These are phyloP conservation scores for Emydoidea blandingii DNA, from an alignment of 2,797 vertebrate genomes.

Conservation along the genomic window DNA sequence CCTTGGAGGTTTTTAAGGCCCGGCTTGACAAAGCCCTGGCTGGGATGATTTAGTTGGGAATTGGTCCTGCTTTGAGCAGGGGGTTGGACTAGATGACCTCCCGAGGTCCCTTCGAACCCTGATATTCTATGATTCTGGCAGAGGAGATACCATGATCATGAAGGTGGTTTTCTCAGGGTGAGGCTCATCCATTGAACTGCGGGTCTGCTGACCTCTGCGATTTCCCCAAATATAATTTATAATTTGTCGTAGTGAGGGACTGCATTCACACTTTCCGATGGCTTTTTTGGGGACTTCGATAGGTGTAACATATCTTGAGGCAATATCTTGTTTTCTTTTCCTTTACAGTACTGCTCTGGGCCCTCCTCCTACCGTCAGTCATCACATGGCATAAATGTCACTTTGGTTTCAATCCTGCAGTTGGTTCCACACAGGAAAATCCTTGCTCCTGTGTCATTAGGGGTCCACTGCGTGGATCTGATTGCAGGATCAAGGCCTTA, in stretches of 20 bases:
- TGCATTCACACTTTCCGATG: neutral
- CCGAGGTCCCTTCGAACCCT: too few relatives aligned
- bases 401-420: neutral
- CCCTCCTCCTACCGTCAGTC: neutral
- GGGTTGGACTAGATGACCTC: too few relatives aligned
- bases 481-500: neutral
- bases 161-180: neutral
- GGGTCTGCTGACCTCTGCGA: neutral
- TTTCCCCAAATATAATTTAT: neutral
- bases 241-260: neutral
- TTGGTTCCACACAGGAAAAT: neutral
- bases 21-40: too few relatives aligned
- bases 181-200: neutral
- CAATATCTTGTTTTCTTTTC: neutral
- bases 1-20: too few relatives aligned
- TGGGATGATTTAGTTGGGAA: too few relatives aligned
- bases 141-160: neutral
- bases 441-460: rapidly evolving
- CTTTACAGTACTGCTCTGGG: neutral
- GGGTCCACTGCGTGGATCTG: neutral
- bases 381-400: neutral
- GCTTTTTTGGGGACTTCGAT: too few relatives aligned
- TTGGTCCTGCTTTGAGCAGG: too few relatives aligned
- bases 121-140: too few relatives aligned
- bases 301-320: neutral